These are phyloP conservation scores for Agrochola litura DNA, from an alignment of 2,888 invertebrate genomes.

Conservation along the genomic window DNA sequence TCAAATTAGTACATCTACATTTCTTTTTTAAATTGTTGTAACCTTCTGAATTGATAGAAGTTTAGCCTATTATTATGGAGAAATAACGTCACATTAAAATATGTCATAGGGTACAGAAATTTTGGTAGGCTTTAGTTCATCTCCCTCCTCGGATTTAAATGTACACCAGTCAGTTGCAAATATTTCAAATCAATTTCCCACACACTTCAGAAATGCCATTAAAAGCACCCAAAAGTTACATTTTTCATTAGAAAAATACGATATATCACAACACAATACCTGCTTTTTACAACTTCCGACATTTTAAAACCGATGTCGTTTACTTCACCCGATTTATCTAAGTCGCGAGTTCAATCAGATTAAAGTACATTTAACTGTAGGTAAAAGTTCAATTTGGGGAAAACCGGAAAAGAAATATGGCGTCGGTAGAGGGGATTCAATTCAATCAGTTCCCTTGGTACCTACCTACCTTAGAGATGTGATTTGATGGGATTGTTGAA, in stretches of 20 bases:
- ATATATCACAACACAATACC: conserved; percentile 44
- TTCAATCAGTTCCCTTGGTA: conserved; percentile 89
- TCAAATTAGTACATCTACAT: background rate
- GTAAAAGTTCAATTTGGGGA: conserved; percentile 88
- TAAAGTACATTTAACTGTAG: conserved; percentile 89
- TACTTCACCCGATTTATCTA: conserved; percentile 80
- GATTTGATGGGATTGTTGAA: conserved; percentile 90
- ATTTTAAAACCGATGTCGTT: conserved; percentile 59
- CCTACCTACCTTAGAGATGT: conserved; percentile 73
- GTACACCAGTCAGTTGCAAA: background rate
- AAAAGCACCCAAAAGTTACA: conserved; percentile 27
- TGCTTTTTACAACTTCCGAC: conserved; percentile 38
- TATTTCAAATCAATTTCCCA: conserved; percentile 17
- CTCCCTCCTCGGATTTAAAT: background rate
- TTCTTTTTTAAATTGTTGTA: background rate
- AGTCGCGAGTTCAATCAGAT: conserved; percentile 89
- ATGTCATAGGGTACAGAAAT: background rate
- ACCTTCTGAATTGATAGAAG: background rate
- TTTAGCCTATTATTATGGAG: background rate
- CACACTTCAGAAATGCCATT: conserved; percentile 2
- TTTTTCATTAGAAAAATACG: conserved; percentile 35
- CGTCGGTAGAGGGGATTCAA: conserved; percentile 86
- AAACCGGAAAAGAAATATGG: conserved; percentile 88
- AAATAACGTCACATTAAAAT: no score
- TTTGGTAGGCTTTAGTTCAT: no score